Base-by-base conservation (phyloP, 2,888 invertebrate species). In the Vesta saturnalis region DNA sequence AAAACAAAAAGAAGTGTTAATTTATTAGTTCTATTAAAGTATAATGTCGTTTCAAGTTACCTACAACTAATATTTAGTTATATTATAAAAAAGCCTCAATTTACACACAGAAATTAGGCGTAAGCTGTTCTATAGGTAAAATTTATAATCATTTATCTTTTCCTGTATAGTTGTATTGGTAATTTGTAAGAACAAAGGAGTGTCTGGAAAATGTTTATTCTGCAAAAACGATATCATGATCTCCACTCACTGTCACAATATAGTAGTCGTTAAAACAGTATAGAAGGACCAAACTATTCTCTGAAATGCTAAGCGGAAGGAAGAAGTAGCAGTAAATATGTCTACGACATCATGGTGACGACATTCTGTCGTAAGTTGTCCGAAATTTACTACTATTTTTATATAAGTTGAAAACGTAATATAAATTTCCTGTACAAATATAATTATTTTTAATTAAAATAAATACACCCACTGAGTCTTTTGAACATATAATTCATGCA, bases 241-340 rank as follows among this genome's bases (percentile, higher is more conserved):
- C 58, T 47, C 49, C 52, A 47, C 64, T 58, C 30, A 39, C 39
- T 55, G 65, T 55, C 61, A 49, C 72, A 69, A 59, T 65, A 60
- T 62, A 65, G 59, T 58, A 60, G 72, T 71, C 74, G 73, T 73
- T 74, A 73, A 73, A 73, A 73, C 72, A 72, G 69, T 67, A 72
- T 69, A 70, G 69, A 70, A 72, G 70, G 55, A 71, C 55, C 67
- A 72, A 67, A 71, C 69, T 71, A 70, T 72, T 69, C 73, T 73
- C 70, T 75, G 74, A 74, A 76, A 76, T 71, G 73, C 69, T 74
- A 76, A 75, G 74, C 77, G 77, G 79, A 79, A 78, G 77, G 77
- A 77, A 78, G 76, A 73, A 73, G 73, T 62, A 74, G 77, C 77
- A 75, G 77, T 78, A 78, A 78, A 78, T 77, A 78, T 77, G 76